Conservation (phyloP, 2,797 vertebrate genomes). For the Xiphophorus birchmanni region DNA sequence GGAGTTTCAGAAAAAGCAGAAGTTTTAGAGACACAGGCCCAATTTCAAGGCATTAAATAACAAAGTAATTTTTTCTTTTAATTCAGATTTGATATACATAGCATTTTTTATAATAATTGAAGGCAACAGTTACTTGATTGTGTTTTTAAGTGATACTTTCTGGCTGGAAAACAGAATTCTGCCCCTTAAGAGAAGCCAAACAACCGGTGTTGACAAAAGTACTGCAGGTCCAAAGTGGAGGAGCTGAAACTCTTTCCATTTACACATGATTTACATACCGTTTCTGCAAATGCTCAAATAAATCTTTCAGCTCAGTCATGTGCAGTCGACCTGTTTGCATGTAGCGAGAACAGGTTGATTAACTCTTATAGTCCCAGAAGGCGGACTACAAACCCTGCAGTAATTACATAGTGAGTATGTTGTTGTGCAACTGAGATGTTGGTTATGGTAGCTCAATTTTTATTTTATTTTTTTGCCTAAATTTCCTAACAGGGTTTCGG, state of each 20-base stretch:
- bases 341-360: not conserved
- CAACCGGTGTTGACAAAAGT: not conserved
- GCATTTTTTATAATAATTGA: too few species aligned
- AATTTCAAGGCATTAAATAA: too few species aligned
- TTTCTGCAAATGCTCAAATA: not conserved
- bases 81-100: too few species aligned
- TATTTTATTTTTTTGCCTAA: not conserved
- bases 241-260: not conserved
- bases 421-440: not conserved
- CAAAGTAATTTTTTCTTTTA: too few species aligned
- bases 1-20: too few species aligned
- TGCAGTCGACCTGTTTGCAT: not conserved
- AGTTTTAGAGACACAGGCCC: too few species aligned
- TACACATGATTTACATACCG: not conserved
- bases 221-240: not conserved
- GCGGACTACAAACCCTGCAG: not conserved
- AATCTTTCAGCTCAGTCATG: not conserved
- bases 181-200: not conserved
- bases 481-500: conserved; percentile 21
- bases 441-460: not conserved
- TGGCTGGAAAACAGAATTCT: too few species aligned
- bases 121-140: too few species aligned
- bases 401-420: not conserved
- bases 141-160: too few species aligned
- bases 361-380: conserved; percentile 5